phyloP scores from a whole-genome alignment of 2,888 invertebrate genomes.

The Sicus ferrugineus region DNA sequence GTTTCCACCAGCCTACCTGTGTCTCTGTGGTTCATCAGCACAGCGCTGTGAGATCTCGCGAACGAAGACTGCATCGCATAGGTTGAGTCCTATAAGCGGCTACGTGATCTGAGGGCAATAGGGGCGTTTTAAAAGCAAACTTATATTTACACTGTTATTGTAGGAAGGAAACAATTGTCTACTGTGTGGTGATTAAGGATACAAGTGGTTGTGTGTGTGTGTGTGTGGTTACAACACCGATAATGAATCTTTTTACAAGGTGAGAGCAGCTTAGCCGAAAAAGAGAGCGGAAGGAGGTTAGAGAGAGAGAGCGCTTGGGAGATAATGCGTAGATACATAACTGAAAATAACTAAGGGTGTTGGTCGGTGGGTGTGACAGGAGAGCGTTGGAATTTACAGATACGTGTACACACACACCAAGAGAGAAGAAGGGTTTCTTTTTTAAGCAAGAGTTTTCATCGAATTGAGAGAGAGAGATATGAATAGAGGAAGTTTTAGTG shows the following conservation, averaged over 20 bases:
- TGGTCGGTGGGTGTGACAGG: constrained; percentile 8
- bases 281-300: neutral
- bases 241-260: neutral
- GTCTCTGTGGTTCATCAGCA: too few relatives aligned
- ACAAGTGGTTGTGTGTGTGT: neutral
- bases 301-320: neutral
- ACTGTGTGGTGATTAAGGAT: constrained; percentile 3
- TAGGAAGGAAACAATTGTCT: constrained; percentile 18
- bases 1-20: too few relatives aligned
- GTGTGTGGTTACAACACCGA: constrained; percentile 11
- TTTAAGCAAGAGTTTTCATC: constrained; percentile 21
- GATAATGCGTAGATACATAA: constrained; percentile 23
- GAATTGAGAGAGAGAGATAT: constrained; percentile 25
- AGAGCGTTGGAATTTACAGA: constrained; percentile 12
- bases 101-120: too few relatives aligned
- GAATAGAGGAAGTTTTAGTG: constrained; percentile 9
- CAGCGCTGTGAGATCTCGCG: too few relatives aligned
- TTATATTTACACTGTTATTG: neutral
- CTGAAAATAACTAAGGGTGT: neutral
- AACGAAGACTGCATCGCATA: too few relatives aligned
- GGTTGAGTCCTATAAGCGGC: too few relatives aligned
- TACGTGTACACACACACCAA: constrained; percentile 25
- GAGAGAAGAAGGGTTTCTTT: too few relatives aligned
- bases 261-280: too few relatives aligned
- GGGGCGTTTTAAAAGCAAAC: too few relatives aligned